Evolutionary conservation across 2,888 invertebrate species (phyloP).

Genomic region (Theodoxus fluviatilis): DNA sequence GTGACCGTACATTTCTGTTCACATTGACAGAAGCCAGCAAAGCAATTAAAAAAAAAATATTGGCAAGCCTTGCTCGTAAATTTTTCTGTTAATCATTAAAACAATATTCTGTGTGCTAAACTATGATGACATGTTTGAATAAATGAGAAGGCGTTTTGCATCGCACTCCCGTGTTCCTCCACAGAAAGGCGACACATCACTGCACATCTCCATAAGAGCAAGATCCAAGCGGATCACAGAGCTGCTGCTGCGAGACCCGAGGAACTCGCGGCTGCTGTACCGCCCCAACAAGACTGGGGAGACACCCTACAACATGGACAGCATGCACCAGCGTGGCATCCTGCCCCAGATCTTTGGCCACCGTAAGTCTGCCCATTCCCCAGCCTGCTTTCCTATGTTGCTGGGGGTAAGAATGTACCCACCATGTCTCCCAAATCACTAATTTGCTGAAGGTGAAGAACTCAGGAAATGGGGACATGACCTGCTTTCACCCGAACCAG

Average conservation of each 20-base stretch:
- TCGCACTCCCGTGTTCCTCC: background rate
- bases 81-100: background rate
- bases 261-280: slow-evolving; percentile 92
- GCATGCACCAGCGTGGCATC: slow-evolving; percentile 92
- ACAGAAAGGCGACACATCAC: slow-evolving; percentile 85
- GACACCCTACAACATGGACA: slow-evolving; percentile 97
- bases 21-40: too few species aligned
- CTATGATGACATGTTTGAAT: background rate
- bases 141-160: background rate
- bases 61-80: background rate
- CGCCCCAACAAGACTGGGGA: slow-evolving; percentile 92
- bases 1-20: too few species aligned
- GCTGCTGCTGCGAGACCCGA: slow-evolving; percentile 91
- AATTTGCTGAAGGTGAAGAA: too few species aligned
- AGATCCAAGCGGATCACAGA: slow-evolving; percentile 81
- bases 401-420: too few species aligned
- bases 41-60: background rate
- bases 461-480: too few species aligned
- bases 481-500: too few species aligned
- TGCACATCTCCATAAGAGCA: slow-evolving; percentile 95
- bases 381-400: too few species aligned
- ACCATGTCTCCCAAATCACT: too few species aligned
- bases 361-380: too few species aligned
- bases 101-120: too few species aligned
- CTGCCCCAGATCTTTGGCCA: slow-evolving; percentile 95